These are phyloP conservation scores for Xenopus tropicalis DNA, from an alignment of 2,113 vertebrate species.

Conservation along the genomic window DNA sequence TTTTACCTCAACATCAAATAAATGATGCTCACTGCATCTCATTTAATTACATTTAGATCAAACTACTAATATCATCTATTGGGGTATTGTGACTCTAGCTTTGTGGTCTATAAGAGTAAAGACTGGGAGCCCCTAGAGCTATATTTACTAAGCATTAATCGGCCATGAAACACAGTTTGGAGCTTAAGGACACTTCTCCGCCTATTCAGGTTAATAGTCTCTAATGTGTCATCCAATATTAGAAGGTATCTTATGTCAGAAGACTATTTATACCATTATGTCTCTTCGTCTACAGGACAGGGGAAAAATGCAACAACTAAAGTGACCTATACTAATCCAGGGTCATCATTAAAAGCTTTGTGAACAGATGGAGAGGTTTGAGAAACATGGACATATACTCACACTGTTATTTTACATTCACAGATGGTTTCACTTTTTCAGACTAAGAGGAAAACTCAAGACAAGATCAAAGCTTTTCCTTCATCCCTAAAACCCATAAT, in stretches of 20 bases:
- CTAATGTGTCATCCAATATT: slow-evolving; percentile 16
- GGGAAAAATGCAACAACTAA: slow-evolving; percentile 2
- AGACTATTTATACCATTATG: not conserved
- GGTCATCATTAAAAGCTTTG: slow-evolving; percentile 46
- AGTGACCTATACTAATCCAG: slow-evolving; percentile 39
- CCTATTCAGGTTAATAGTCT: slow-evolving; percentile 9
- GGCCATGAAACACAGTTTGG: not conserved
- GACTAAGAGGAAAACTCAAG: slow-evolving; percentile 1
- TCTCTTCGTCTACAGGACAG: not conserved
- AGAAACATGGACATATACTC: slow-evolving; percentile 30
- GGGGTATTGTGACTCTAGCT: not conserved
- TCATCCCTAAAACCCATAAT: not conserved
- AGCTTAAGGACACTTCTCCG: not conserved
- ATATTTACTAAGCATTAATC: slow-evolving; percentile 22
- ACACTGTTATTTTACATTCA: slow-evolving; percentile 13
- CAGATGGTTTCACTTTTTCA: slow-evolving; percentile 36
- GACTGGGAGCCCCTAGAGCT: slow-evolving; percentile 1
- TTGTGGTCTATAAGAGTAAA: slow-evolving; percentile 11
- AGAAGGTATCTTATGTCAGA: slow-evolving; percentile 20
- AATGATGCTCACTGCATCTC: no score
- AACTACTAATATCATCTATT: not conserved
- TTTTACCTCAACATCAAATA: no score
- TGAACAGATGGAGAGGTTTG: slow-evolving; percentile 42
- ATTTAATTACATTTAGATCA: no score
- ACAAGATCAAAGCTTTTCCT: not conserved